These are phyloP conservation scores for Drosophila insularis DNA, from an alignment of 1,140 invertebrate species.

Conservation along the genomic window DNA sequence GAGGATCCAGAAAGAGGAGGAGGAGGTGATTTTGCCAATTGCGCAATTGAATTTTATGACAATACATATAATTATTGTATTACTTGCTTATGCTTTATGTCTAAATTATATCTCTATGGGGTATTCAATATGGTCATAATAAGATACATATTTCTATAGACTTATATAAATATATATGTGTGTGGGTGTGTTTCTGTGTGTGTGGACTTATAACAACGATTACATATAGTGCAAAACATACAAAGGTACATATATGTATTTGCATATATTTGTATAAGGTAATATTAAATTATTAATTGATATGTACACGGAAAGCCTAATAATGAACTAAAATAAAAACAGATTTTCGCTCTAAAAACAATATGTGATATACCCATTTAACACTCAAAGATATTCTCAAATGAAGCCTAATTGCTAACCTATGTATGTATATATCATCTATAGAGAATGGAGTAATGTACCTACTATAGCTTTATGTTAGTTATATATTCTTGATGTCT, in stretches of 20 bases:
- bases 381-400: background rate
- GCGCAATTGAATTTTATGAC: conserved; percentile 66
- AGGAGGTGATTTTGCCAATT: conserved; percentile 37
- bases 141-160: conserved; percentile 14
- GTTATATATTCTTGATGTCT: conserved; percentile 9
- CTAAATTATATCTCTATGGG: conserved; percentile 46
- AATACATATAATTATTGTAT: conserved; percentile 54
- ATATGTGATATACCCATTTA: conserved; percentile 26
- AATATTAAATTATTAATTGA: conserved; percentile 59
- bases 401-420: conserved; percentile 32
- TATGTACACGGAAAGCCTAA: conserved; percentile 71
- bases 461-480: conserved; percentile 12
- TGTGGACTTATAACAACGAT: conserved; percentile 52
- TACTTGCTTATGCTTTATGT: conserved; percentile 55
- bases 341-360: conserved; percentile 46
- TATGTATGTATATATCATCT: background rate
- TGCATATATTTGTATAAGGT: conserved; percentile 26
- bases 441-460: conserved; percentile 17
- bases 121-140: conserved; percentile 58
- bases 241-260: conserved; percentile 6
- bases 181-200: conserved; percentile 27
- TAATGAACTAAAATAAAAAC: conserved; percentile 41
- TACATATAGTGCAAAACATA: background rate
- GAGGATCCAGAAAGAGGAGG: background rate
- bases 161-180: conserved; percentile 12